Evolutionary conservation across 2,113 vertebrate genomes (phyloP), one percentile per base, ranked within the genome.

Genomic region (Amia ocellicauda): DNA sequence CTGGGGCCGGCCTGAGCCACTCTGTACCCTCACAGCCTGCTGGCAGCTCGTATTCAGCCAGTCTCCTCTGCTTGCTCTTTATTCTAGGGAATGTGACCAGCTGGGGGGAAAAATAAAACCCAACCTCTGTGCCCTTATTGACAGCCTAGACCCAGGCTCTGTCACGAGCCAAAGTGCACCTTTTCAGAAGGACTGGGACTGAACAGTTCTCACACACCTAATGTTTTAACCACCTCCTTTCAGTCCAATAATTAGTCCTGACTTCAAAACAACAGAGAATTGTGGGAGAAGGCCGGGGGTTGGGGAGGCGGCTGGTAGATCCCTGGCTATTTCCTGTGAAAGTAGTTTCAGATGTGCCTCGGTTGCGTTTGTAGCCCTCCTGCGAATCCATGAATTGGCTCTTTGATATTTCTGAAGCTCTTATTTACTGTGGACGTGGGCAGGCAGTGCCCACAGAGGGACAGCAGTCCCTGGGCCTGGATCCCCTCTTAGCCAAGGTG

Each of bases 291-390:
- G 14, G 54, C 13, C 51, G 28, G 14, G 63, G 42, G 28, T 16
- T 41, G n/a, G 16, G 26, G 56, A 29, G 45, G 29, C 27, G 47
- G 47, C 47, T 19, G 57, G 28, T 31, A 14, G 9, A 58, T 52
- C 47, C 64, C 49, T 40, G 2, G 31, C 64, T 43, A 51, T 66
- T 66, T 66, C 45, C 56, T 53, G 57, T 17, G 20, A 54, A 66
- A 60, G 57, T 53, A 43, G 47, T 66, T 60, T 66, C 64, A 66
- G 56, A 66, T 66, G 64, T 66, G 49, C 11, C 3, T n/a, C 7
- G 2, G 27, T 50, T 14, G 16, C n/a, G 54, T 40, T 45, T 27
- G 19, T 17, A 20, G 54, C n/a, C 62, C 42, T 58, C 63, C 42
- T 31, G 63, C 42, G 14, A 31, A 27, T 20, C 14, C 7, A 23